Evolutionary conservation across 2,113 vertebrate species (phyloP), one percentile per base, ranked within the genome.

Genomic region (Speoplatyrhinus poulsoni): DNA sequence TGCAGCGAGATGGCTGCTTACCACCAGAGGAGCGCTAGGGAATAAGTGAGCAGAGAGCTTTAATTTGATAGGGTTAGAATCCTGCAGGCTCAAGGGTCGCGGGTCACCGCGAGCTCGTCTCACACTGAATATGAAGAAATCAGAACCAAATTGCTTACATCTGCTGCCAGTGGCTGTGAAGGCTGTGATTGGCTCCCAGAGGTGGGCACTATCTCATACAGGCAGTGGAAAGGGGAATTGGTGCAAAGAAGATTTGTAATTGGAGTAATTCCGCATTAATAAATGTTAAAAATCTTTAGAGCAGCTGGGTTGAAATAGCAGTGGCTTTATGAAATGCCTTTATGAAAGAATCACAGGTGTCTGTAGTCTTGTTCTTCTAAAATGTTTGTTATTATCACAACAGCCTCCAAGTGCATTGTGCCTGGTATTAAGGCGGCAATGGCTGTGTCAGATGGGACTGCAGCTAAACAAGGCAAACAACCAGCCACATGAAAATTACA

Each of bases 61-160:
- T 99, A 99, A 99, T 99, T 99, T 98, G 96, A 98, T 98, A 97
- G 96, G 97, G 98, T 99, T 98, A 99, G 96, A 97, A 99, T 98
- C 96, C 97, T 98, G 97, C 97, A 98, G 98, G 96, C 96, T 96
- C 92, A 54, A 19, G 90, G 96, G 95, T 93, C 92, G 94, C 82
- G 94, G 97, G 97, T 97, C 95, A 92, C 92, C 93, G 90, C 88
- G 95, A 95, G 95, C 96, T 92, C 94, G 94, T 94, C 96, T 97
- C 94, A 90, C 94, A 93, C 95, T 95, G 96, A 98, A 99, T 99
- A 99, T 99, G 96, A 96, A 99, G 96, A 97, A 99, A 98, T 98
- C 92, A 96, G 95, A 96, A 98, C 94, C 94, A 99, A 99, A 98
- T 99, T 98, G 96, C 96, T 98, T 97, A 96, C 96, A 99, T 99